phyloP scores from a whole-genome alignment of 2,113 vertebrate species.

The Trochalopteron elliotii region DNA sequence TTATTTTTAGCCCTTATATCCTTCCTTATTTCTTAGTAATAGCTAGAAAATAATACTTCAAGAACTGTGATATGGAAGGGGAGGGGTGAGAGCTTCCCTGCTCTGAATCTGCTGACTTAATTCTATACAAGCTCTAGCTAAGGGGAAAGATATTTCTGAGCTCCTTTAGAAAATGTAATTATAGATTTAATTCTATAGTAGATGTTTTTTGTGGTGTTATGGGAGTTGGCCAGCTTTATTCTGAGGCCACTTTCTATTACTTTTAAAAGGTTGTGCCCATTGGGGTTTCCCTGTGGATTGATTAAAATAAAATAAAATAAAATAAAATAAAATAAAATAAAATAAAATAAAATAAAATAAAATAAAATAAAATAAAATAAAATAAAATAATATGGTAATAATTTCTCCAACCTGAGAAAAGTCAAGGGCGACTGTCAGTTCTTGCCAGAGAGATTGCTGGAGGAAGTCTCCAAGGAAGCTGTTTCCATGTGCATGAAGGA shows the following conservation, averaged over 20 bases:
- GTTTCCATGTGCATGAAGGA: background rate
- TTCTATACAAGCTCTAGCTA: background rate
- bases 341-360: too few relatives aligned
- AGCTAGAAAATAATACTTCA: background rate
- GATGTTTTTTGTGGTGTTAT: background rate
- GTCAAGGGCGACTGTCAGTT: background rate
- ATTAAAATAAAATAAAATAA: background rate
- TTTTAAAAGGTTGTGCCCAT: background rate
- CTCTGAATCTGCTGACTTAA: background rate
- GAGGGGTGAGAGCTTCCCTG: background rate
- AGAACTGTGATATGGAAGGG: background rate
- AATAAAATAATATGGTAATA: background rate
- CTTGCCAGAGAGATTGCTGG: background rate
- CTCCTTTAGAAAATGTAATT: constrained; percentile 20
- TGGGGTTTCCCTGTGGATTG: rapidly evolving
- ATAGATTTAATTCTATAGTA: background rate
- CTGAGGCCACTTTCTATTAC: background rate
- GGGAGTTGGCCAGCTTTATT: background rate
- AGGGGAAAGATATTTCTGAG: background rate
- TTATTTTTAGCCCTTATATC: background rate
- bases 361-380: background rate
- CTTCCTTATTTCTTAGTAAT: background rate
- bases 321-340: background rate
- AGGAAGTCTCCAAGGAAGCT: background rate
- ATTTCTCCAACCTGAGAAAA: background rate